Evolutionary conservation across 2,113 vertebrate species (phyloP), one percentile per base, ranked within the genome.

Genomic region (Lophochroa leadbeateri): DNA sequence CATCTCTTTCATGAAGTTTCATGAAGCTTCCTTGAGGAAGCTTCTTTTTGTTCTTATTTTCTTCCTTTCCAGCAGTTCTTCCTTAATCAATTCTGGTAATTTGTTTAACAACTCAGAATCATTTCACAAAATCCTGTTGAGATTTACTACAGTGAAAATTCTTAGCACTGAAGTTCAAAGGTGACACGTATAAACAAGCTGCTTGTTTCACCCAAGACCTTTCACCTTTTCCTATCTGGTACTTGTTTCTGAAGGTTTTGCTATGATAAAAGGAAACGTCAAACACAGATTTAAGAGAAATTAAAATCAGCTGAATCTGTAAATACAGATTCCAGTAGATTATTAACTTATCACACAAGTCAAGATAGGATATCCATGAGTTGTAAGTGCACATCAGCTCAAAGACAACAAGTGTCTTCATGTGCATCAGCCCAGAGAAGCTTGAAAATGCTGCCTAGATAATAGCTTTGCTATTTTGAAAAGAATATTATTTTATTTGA

Each of bases 271-370:
- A 80, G 19, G 24, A 86, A 83, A 11, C 12, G 44, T 1, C 28
- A 86, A 47, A 47, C n/a, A 17, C 6, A 81, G 13, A 82, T 53
- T 44, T 31, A 58, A 78, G 37, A 39, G 37, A 61, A 86, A 77
- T 53, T 60, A 47, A 70, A 71, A 60, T 31, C 44, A 88, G 16
- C 7, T 43, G 49, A 25, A 13, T 13, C 7, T 46, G 20, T 63
- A 75, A 67, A 68, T 58, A 33, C 0, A 19, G 41, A 49, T 41
- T 68, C 5, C 35, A 39, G 17, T 4, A 76, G 52, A 35, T n/a
- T 47, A 35, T n/a, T 19, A 85, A 85, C 1, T 6, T 21, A 0
- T n/a, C 23, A 3, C 5, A 0, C 1, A 27, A 43, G 13, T 31
- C 57, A 60, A 37, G 20, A 43, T 13, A 64, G 43, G 43, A n/a